Base-by-base conservation (phyloP, 2,797 vertebrate species). In the Bradypodion ventrale region DNA sequence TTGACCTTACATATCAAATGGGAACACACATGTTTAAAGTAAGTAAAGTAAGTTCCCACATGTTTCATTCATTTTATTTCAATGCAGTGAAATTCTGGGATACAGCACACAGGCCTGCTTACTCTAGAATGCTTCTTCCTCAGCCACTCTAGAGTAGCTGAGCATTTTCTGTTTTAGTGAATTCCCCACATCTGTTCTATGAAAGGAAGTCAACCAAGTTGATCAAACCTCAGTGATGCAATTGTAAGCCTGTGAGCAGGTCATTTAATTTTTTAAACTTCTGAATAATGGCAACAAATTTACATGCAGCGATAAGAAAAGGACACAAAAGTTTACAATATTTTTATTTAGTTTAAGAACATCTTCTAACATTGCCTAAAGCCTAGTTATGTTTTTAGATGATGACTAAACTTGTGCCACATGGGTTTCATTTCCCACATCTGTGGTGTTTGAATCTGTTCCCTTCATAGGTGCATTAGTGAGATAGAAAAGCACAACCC, bases 381-480 rank as follows among this genome's bases (percentile, higher is more conserved):
- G 78, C 27, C 8, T 29, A 63, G 27, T 44, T n/a, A 52, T 40
- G 75, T 66, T 29, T 82, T 75, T 82, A 65, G 60, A 52, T 49
- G 44, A 59, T 19, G 46, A 52, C 37, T 81, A 70, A 44, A 32
- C 75, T 83, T 83, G 35, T 66, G 72, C 25, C 46, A 40, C 44
- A 35, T 75, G 44, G 73, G 60, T 83, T 83, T 75, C 62, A 40
- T 83, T 83, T 83, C 27, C 62, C 10, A 75, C 16, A 37, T 75
- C 29, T 74, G 13, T 83, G 73, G 7, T 52, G 8, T 29, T 25
- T 83, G 46, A n/a, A 52, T 68, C 62, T 56, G 44, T 63, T 75
- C 27, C 60, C 5, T 27, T 29, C 46, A 46, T 27, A 42, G 37
- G 37, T 15, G 21, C 27, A 25, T 60, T 40, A 66, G 62, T 66